Base-by-base conservation (phyloP, 2,888 invertebrate species). In the Monoplex corrugatus region DNA sequence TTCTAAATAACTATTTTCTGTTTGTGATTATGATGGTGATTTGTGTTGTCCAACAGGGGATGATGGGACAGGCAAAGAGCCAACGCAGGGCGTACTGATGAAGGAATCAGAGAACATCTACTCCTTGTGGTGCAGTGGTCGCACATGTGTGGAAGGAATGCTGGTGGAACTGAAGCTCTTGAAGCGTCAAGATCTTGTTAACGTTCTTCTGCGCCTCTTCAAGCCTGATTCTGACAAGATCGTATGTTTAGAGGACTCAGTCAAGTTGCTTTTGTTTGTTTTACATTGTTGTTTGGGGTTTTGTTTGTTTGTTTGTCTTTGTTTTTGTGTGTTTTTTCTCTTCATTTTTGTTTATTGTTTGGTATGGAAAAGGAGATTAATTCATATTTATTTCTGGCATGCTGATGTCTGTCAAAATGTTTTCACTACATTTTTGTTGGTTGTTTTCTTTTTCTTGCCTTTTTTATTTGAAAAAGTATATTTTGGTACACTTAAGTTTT, bases 101-200 rank as follows among this genome's bases (percentile, higher is more conserved):
- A 98, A 99, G 95, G 99, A 99, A 96, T 99, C 99, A 80, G 99
- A 99, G 96, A 98, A 98, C 95, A 97, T 98, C 88, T 99, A 98
- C 96, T 98, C 98, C 0, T 97, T 99, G 92, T 99, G 99, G 98
- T 99, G 99, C 96, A 98, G 98, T 92, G 99, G 99, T 0, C 97
- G 99, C 68, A 97, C 98, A 28, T 99, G 98, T 95, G 98, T 99
- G 94, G 99, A 99, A 95, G 99, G 99, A 63, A 98, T 99, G 98
- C 97, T 99, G 88, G 98, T 99, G 0, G 99, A 99, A 94, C 96
- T 99, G 87, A 98, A 98, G 95, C 97, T 99, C 92, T 97, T 99
- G 87, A 99, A 96, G 97, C 97, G 99, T 72, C 99, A 99, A 97
- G 99, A 99, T 96, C 96, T 99, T 87, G 98, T 99, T 2, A 98